Evolutionary conservation across 2,888 invertebrate genomes (phyloP), one percentile per base, ranked within the genome.

Genomic region (Luperina nickerlii): DNA sequence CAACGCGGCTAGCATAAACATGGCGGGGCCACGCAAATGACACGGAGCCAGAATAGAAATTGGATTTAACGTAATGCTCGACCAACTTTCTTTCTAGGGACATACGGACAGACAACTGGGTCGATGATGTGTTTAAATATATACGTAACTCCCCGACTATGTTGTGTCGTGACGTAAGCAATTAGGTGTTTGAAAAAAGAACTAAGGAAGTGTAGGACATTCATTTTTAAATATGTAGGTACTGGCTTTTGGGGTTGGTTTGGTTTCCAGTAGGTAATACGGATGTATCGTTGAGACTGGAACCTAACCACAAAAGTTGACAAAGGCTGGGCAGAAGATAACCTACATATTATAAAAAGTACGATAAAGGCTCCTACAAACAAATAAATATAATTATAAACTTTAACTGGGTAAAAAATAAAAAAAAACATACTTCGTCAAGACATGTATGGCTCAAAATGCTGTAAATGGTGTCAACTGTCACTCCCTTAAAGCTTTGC

Each of bases 51-150:
- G 86, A 87, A 86, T 86, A 87, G 84, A 86, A 86, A 87, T 84
- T 85, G 88, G 75, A 74, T 79, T 85, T 82, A 79, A 85, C 82
- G 82, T 82, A 87, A 85, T 79, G 76, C 68, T 57, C 85, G 82
- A 68, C 79, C 75, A 82, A 86, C 85, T 87, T 85, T 87, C 86
- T 79, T 85, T 87, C 81, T 76, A 87, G 88, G 86, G 87, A 72
- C 86, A 72, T 76, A 85, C 68, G 85, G 65, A 32, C 69, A 27
- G 74, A 82, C 76, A 85, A 79, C 76, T 85, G 24, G 87, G 85
- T 84, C 87, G 76, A 66, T 79, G 51, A 66, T n/a, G 82, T 83
- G 68, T 75, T 71, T 70, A 86, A 82, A 86, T 70, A 82, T 83
- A 72, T 75, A 77, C 80, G 81, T 84, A 80, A 84, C 78, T 86